These are phyloP conservation scores for Tachina fera DNA, from an alignment of 2,888 invertebrate genomes.

Conservation along the genomic window DNA sequence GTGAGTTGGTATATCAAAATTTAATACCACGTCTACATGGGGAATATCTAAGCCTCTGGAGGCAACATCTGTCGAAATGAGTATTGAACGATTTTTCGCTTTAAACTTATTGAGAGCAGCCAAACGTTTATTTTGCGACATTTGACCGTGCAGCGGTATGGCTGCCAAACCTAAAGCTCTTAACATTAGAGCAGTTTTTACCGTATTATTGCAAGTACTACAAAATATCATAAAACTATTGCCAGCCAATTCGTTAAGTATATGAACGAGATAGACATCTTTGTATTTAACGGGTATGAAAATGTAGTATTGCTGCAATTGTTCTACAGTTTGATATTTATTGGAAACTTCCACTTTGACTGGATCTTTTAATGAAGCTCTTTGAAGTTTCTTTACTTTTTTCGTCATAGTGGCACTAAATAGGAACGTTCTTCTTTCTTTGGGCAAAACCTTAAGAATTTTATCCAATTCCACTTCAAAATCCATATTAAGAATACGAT, in stretches of 20 bases:
- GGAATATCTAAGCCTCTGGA: slow-evolving; percentile 99
- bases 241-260: slow-evolving; percentile 96
- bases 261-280: slow-evolving; percentile 97
- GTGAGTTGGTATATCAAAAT: slow-evolving; percentile 98
- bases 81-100: slow-evolving; percentile 94
- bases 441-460: slow-evolving; percentile 93
- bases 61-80: slow-evolving; percentile 99
- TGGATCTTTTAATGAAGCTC: slow-evolving; percentile 96
- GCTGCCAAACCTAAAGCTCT: slow-evolving; percentile 96
- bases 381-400: slow-evolving; percentile 96
- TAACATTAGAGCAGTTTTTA: slow-evolving; percentile 93
- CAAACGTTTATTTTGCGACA: slow-evolving; percentile 98
- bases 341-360: slow-evolving; percentile 98
- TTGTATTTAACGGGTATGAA: slow-evolving; percentile 98
- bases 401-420: slow-evolving; percentile 99
- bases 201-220: slow-evolving; percentile 95
- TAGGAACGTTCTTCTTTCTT: slow-evolving; percentile 94
- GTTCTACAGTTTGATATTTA: slow-evolving; percentile 99
- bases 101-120: slow-evolving; percentile 98
- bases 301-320: slow-evolving; percentile 95
- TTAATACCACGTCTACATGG: slow-evolving; percentile 98
- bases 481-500: slow-evolving; percentile 99
- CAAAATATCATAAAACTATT: slow-evolving; percentile 99
- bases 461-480: slow-evolving; percentile 99
- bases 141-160: slow-evolving; percentile 99